Conservation (phyloP, 2,113 vertebrate genomes). For the Rousettus leschenaultii region DNA sequence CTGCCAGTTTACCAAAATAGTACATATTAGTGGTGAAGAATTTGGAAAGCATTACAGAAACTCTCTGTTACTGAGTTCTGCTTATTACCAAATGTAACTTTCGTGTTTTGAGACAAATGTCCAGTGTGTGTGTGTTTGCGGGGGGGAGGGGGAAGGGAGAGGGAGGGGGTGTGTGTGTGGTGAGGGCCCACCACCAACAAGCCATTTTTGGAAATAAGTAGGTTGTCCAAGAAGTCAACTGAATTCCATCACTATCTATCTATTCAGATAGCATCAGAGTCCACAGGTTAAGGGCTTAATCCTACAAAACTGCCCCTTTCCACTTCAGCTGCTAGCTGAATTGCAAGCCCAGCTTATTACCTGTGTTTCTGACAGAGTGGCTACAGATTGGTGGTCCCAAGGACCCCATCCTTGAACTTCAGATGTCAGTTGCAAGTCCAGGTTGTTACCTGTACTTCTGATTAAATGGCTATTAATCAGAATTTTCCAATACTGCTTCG, state of each 20-base stretch:
- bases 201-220: neutral
- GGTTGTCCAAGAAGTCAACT: neutral
- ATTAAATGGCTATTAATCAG: neutral
- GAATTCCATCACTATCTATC: neutral
- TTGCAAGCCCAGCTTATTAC: neutral
- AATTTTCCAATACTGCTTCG: neutral
- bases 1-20: neutral
- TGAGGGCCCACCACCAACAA: neutral
- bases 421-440: neutral
- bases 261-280: neutral
- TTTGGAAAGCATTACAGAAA: neutral
- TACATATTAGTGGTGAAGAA: neutral
- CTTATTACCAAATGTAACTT: neutral
- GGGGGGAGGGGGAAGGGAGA: too few relatives aligned
- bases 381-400: neutral
- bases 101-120: neutral
- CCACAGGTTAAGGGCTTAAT: neutral
- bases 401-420: neutral
- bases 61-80: neutral
- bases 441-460: neutral
- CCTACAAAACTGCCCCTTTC: too few relatives aligned
- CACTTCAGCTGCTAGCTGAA: neutral
- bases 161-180: too few relatives aligned
- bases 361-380: neutral
- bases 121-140: too few relatives aligned